Percentiles rank a stretch among this genome's conserved stretches.
These are phyloP conservation scores for Asbolus verrucosus DNA, from an alignment of 1,140 invertebrate species.

Conservation along the genomic window DNA sequence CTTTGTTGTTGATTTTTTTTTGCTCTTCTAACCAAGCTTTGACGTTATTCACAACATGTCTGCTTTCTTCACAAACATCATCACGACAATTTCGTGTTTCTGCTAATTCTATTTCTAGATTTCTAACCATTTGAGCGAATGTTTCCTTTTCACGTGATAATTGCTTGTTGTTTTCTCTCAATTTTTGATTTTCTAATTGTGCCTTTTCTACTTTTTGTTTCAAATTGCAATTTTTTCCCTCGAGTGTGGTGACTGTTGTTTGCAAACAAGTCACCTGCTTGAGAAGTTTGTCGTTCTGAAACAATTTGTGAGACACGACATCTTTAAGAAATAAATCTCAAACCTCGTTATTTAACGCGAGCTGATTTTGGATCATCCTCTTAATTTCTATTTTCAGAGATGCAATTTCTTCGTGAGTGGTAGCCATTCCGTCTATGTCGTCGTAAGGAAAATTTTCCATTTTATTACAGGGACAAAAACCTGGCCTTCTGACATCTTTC, in stretches of 20 bases:
- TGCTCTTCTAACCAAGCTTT: slow-evolving; percentile 48
- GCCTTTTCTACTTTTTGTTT: background rate
- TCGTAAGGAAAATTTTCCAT: no score
- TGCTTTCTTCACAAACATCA: slow-evolving; percentile 43
- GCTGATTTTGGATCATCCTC: slow-evolving; percentile 10
- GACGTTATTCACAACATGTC: slow-evolving; percentile 39
- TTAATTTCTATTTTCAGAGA: slow-evolving; percentile 23
- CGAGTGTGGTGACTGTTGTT: background rate
- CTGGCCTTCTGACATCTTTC: background rate
- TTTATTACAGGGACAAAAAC: no score
- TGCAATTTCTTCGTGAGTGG: slow-evolving; percentile 10
- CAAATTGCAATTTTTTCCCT: slow-evolving; percentile 21
- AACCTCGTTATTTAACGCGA: slow-evolving; percentile 14
- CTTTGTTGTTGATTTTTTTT: slow-evolving; percentile 34
- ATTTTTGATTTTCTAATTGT: background rate
- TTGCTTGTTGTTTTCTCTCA: slow-evolving; percentile 9
- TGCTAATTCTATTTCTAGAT: slow-evolving; percentile 48
- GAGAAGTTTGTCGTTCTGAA: slow-evolving; percentile 20
- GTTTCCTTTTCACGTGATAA: slow-evolving; percentile 4
- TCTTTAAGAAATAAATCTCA: slow-evolving; percentile 3
- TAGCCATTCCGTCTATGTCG: background rate
- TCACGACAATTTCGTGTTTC: slow-evolving; percentile 42
- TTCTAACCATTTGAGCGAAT: slow-evolving; percentile 14
- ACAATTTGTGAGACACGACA: no score
- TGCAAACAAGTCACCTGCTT: slow-evolving; percentile 7